These are phyloP conservation scores for Gymnothorax javanicus DNA, from an alignment of 2,797 vertebrate genomes.

Conservation along the genomic window DNA sequence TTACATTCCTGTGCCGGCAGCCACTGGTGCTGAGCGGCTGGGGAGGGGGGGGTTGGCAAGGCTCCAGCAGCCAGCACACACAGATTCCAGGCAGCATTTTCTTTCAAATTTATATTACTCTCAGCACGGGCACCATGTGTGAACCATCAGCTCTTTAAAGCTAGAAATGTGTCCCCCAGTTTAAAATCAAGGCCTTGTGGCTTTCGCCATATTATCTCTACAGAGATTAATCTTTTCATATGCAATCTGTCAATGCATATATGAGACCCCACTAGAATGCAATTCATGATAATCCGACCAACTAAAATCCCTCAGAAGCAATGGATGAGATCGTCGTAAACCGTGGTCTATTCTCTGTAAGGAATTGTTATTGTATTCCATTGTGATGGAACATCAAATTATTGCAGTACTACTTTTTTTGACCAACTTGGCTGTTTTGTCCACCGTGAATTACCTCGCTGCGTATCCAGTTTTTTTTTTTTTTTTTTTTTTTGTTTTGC, in stretches of 20 bases:
- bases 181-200: not conserved
- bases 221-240: not conserved
- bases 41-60: not conserved
- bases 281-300: not conserved
- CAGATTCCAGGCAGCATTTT: not conserved
- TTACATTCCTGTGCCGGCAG: conserved; percentile 21
- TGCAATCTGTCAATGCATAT: not conserved
- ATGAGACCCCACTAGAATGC: not conserved
- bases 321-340: not conserved
- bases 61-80: not conserved
- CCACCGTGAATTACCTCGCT: too few species aligned
- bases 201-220: too few species aligned
- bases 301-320: conserved; percentile 6
- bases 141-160: not conserved
- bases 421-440: too few species aligned
- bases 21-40: not conserved
- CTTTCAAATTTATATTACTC: not conserved
- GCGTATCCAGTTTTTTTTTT: too few species aligned
- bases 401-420: not conserved
- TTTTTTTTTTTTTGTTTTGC: too few species aligned
- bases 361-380: not conserved
- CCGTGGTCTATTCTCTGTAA: not conserved
- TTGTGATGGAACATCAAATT: not conserved
- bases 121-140: not conserved
- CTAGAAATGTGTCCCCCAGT: not conserved